Conservation (phyloP, 2,797 vertebrate genomes). For the Arrhamphus sclerolepis region DNA sequence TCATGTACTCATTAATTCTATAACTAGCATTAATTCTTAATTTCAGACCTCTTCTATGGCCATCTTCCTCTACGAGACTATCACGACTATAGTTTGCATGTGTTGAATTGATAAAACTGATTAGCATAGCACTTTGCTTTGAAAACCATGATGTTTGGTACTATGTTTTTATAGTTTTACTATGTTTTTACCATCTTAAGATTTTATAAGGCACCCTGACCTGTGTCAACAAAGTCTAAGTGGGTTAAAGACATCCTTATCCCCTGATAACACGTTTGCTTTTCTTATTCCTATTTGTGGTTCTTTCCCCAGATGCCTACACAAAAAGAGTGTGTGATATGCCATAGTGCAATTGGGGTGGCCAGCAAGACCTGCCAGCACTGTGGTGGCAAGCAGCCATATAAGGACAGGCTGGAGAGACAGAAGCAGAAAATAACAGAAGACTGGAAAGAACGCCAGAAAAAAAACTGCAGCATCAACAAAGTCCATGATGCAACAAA, state of each 20-base stretch:
- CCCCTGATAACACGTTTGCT: too few relatives aligned
- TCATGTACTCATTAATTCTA: too few relatives aligned
- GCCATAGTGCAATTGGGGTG: background rate
- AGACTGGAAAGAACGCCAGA: background rate
- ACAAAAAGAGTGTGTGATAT: background rate
- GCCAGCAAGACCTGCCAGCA: background rate
- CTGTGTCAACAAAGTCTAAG: background rate
- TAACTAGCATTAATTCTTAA: too few relatives aligned
- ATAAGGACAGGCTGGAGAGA: background rate
- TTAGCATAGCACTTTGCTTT: too few relatives aligned
- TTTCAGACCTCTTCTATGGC: too few relatives aligned
- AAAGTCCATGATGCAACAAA: background rate
- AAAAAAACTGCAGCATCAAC: background rate
- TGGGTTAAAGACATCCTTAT: background rate
- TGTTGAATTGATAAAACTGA: too few relatives aligned
- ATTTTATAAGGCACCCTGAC: background rate
- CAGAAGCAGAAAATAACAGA: background rate
- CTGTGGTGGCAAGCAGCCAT: background rate
- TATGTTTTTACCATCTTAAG: background rate
- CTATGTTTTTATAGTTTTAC: too few relatives aligned
- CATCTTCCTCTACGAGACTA: too few relatives aligned
- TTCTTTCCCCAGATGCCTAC: conserved; percentile 2
- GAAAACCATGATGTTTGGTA: too few relatives aligned
- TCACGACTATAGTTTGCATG: too few relatives aligned
- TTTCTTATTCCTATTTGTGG: background rate